These are phyloP conservation scores for Colletes collaris DNA, from an alignment of 2,888 invertebrate species.

Conservation along the genomic window DNA sequence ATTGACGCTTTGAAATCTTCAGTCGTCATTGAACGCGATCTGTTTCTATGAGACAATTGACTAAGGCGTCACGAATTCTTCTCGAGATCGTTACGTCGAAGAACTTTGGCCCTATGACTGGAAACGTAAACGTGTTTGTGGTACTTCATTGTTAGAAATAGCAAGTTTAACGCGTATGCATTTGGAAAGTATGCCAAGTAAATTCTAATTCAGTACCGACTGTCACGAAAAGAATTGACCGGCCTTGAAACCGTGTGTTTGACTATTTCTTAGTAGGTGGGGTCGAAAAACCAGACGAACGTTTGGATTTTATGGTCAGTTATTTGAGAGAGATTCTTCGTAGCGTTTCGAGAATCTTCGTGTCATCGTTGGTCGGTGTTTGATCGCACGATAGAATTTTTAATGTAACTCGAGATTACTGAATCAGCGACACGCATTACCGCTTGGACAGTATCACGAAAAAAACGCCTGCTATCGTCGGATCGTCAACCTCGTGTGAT, in stretches of 20 bases:
- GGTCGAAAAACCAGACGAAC: conserved; percentile 29
- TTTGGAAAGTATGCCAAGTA: not conserved
- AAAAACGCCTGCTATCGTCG: not conserved
- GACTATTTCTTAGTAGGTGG: not conserved
- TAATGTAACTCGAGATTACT: conserved; percentile 6
- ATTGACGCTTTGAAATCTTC: conserved; percentile 24
- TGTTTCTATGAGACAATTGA: not conserved
- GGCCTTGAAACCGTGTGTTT: conserved; percentile 34
- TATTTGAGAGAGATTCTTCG: conserved; percentile 6
- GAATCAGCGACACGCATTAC: not conserved
- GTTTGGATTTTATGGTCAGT: conserved; percentile 27
- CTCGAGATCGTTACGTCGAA: not conserved
- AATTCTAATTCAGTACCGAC: not conserved
- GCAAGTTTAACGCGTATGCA: not conserved
- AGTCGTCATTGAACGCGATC: conserved; percentile 2
- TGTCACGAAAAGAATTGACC: conserved; percentile 16
- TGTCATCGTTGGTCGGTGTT: not conserved
- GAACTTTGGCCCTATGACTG: not conserved
- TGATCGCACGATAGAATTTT: not conserved
- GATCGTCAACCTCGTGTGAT: not conserved
- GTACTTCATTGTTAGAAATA: not conserved
- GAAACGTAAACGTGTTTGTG: not conserved
- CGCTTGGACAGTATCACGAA: not conserved
- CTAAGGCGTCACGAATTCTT: not conserved
- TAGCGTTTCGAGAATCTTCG: conserved; percentile 3